Evolutionary conservation across 2,113 vertebrate genomes (phyloP), one percentile per base, ranked within the genome.

Genomic region (Sialia sialis): DNA sequence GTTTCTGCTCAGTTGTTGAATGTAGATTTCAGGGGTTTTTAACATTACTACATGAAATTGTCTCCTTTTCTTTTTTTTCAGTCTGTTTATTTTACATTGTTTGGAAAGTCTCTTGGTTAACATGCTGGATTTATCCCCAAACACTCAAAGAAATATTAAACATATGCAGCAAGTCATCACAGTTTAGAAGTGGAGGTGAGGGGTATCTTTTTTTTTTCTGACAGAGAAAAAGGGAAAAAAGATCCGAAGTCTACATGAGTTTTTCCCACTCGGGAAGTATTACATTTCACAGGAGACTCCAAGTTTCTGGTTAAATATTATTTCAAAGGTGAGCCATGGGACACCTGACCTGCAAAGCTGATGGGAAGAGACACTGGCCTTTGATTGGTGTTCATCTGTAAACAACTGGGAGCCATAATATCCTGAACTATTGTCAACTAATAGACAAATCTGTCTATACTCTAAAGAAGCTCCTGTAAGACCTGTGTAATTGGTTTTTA

Each of bases 61-160:
- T 81, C 2, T 63, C 2, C 6, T 6, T 34, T 22, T 46, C 21
- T 52, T 58, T 48, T 6, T 16, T 15, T 38, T 4, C 32, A 44
- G 32, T 55, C 26, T 82, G 39, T 72, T 79, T 87, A 34, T 79
- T 84, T 81, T 76, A 70, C 19, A 13, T 16, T 52, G 73, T 69
- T 67, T 90, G 32, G 58, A 85, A 83, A 43, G 7, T 77, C 20
- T 75, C 26, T 36, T 80, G 23, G 18, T 77, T 93, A 59, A 23
- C 59, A 70, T 90, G 46, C 59, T 81, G 15, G 11, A 16, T 80
- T 48, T 77, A 77, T 72, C 39, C 25, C 13, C 75, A 70, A 55
- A 55, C 64, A 69, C 63, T 85, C 38, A 55, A 78, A 55, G 54
- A 76, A 83, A 63, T 77, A 73, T 32, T 93, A 66, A 93, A 76